Evolutionary conservation across 2,888 invertebrate species (phyloP).

Genomic region (Melinaea marsaeus): DNA sequence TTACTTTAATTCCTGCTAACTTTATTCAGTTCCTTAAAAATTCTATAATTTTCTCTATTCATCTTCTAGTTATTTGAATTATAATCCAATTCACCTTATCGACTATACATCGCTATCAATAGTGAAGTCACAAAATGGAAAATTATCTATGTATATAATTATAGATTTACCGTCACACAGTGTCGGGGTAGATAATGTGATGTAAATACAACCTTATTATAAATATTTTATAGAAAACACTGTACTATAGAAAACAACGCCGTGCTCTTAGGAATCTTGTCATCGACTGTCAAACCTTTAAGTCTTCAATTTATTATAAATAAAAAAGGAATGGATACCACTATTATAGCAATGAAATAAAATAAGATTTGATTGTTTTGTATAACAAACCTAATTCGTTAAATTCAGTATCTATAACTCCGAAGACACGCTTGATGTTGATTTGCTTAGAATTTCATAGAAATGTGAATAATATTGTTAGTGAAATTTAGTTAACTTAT

Average conservation of each 20-base stretch:
- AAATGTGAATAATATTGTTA: no score
- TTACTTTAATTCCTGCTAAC: no score
- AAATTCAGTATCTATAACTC: no score
- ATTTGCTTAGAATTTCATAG: no score
- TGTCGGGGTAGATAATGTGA: constrained; percentile 39
- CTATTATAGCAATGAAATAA: no score
- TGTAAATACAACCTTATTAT: constrained; percentile 41
- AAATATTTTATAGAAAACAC: constrained; percentile 20
- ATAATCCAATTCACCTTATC: not conserved
- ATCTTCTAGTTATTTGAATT: not conserved
- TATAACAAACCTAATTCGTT: no score
- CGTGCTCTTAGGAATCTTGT: constrained; percentile 14
- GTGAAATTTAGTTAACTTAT: no score
- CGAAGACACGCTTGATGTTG: no score
- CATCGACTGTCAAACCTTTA: constrained; percentile 8
- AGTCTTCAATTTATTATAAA: not conserved
- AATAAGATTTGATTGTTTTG: no score
- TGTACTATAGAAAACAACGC: constrained; percentile 16
- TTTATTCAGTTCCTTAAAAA: no score
- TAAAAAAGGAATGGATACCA: not conserved
- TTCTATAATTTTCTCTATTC: no score
- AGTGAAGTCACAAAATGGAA: constrained; percentile 35
- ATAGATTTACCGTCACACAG: constrained; percentile 44
- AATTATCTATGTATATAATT: constrained; percentile 33
- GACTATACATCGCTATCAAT: constrained; percentile 14